Conservation (phyloP, 1,140 invertebrate species). For the Drosophila sproati region DNA sequence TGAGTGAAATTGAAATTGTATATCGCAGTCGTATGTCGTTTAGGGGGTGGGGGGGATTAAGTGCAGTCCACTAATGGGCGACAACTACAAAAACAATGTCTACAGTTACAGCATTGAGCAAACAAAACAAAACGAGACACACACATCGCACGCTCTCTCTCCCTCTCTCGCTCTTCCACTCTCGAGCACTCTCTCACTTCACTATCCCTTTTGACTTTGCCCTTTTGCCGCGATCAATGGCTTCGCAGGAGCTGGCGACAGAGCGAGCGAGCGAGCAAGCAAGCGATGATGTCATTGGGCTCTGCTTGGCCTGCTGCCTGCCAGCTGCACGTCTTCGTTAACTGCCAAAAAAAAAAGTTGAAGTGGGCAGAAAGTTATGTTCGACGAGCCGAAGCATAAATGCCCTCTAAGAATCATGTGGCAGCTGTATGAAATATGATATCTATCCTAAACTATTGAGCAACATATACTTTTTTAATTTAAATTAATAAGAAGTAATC, state of each 20-base stretch:
- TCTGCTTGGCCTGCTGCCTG: conserved; percentile 6
- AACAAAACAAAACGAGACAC: conserved; percentile 36
- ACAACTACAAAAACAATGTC: conserved; percentile 44
- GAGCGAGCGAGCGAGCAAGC: conserved; percentile 19
- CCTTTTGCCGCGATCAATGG: conserved; percentile 36
- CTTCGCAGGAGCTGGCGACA: conserved; percentile 34
- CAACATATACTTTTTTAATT: too few species aligned
- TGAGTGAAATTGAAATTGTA: conserved; percentile 73
- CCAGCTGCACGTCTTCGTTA: conserved; percentile 33
- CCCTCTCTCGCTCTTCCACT: neutral
- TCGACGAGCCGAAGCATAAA: neutral
- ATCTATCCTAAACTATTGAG: too few species aligned
- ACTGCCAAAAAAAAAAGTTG: conserved; percentile 32
- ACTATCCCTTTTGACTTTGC: conserved; percentile 6
- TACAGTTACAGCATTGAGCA: conserved; percentile 65
- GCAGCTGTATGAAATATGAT: too few species aligned
- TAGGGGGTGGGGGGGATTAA: conserved; percentile 54
- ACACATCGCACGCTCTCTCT: neutral
- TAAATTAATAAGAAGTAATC: too few species aligned
- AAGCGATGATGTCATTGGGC: conserved; percentile 41
- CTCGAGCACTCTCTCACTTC: neutral
- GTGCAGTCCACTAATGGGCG: conserved; percentile 60
- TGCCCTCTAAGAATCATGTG: conserved; percentile 1
- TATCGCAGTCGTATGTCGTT: conserved; percentile 31
- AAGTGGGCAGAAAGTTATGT: conserved; percentile 16